These are phyloP conservation scores for Metacarcinus magister DNA, from an alignment of 2,888 invertebrate genomes.

Conservation along the genomic window DNA sequence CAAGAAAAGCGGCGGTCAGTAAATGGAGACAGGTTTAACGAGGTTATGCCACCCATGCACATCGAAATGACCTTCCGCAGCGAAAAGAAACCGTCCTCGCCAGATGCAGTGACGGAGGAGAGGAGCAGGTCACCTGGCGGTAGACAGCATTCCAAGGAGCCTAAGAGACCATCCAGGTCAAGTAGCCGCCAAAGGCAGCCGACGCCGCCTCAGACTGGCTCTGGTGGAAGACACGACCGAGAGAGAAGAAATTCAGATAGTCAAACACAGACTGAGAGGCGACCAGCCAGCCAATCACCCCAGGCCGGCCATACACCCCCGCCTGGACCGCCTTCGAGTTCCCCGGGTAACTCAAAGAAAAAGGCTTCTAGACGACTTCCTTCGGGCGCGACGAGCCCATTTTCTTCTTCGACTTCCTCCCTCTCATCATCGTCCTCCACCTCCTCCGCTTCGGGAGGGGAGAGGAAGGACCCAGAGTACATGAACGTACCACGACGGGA, in stretches of 20 bases:
- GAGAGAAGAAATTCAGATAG: conserved; percentile 44
- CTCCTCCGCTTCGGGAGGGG: conserved; percentile 79
- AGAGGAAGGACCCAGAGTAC: conserved; percentile 81
- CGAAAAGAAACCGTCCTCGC: conserved; percentile 56
- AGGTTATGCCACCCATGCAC: conserved; percentile 67
- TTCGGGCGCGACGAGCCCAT: conserved; percentile 71
- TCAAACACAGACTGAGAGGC: conserved; percentile 30
- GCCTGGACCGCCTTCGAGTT: conserved; percentile 57
- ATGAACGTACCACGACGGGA: conserved; percentile 77
- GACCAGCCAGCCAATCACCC: conserved; percentile 58
- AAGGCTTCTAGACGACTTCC: conserved; percentile 74
- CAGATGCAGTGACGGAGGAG: conserved; percentile 53
- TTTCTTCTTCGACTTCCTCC: conserved; percentile 80
- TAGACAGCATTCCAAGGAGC: conserved; percentile 55
- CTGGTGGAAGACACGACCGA: conserved; percentile 2
- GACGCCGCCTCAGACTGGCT: conserved; percentile 19
- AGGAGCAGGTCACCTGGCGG: conserved; percentile 51
- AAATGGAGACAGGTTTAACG: conserved; percentile 71
- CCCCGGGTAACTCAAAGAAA: conserved; percentile 63
- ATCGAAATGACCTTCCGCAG: conserved; percentile 73
- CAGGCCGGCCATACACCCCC: conserved; percentile 58
- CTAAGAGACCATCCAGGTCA: conserved; percentile 12
- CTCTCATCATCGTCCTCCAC: conserved; percentile 80
- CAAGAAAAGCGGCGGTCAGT: conserved; percentile 53
- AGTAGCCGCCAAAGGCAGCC: conserved; percentile 69